A percentile compares a stretch with the other conserved stretches of the same genome.
Evolutionary conservation across 1,140 invertebrate species (phyloP).

Genomic region (Dendrolimus punctatus): DNA sequence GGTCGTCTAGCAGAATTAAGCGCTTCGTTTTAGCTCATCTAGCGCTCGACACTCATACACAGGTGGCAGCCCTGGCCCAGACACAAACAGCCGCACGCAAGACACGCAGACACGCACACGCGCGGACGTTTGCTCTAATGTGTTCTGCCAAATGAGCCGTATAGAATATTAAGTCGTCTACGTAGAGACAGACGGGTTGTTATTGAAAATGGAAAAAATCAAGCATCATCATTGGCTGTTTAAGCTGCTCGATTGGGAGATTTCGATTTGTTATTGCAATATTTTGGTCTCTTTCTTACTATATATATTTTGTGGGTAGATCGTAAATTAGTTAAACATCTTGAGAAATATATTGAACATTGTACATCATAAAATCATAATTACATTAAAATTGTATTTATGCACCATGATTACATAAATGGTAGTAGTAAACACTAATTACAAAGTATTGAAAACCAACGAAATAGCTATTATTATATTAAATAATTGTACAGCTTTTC

Average conservation of each 20-base stretch:
- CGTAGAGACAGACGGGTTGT: slow-evolving; percentile 39
- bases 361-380: too few relatives aligned
- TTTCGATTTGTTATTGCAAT: too few relatives aligned
- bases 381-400: too few relatives aligned
- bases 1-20: too few relatives aligned
- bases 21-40: too few relatives aligned
- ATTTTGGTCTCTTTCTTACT: too few relatives aligned
- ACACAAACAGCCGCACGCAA: slow-evolving; percentile 30
- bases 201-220: slow-evolving; percentile 18
- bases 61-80: slow-evolving; percentile 4
- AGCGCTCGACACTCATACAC: too few relatives aligned
- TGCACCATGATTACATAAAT: too few relatives aligned
- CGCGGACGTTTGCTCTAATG: slow-evolving; percentile 30
- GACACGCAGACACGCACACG: slow-evolving; percentile 31
- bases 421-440: not conserved
- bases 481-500: slow-evolving; percentile 28
- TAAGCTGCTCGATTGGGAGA: too few relatives aligned
- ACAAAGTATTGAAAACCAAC: not conserved
- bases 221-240: not conserved
- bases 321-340: too few relatives aligned
- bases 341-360: too few relatives aligned
- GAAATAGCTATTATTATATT: slow-evolving; percentile 8
- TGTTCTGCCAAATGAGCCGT: slow-evolving; percentile 66
- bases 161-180: slow-evolving; percentile 53
- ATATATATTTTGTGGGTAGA: too few relatives aligned